A percentile compares a stretch with the other conserved stretches of the same genome.
Evolutionary conservation across 2,797 vertebrate species (phyloP).

Genomic region (Emydoidea blandingii): DNA sequence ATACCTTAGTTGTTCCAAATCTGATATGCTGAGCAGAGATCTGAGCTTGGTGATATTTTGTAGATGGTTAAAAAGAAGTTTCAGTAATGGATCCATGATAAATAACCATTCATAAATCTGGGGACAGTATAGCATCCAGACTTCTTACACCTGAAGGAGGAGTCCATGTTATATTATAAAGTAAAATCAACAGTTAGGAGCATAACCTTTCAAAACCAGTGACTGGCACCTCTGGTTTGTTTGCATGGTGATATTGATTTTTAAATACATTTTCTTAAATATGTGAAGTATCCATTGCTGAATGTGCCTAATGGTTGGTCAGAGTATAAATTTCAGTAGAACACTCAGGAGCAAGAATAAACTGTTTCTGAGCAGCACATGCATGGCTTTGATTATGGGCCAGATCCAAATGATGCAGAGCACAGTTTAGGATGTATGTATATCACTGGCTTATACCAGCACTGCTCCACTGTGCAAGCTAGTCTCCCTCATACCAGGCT

Average conservation of each 20-base stretch:
- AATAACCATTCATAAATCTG: not conserved
- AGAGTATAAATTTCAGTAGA: not conserved
- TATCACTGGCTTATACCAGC: not conserved
- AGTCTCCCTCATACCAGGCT: not conserved
- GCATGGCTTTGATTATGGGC: not conserved
- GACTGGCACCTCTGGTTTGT: not conserved
- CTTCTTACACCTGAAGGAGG: not conserved
- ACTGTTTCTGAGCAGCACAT: not conserved
- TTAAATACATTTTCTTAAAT: not conserved
- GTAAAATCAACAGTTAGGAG: not conserved
- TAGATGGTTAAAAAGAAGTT: constrained; percentile 17
- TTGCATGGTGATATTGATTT: not conserved
- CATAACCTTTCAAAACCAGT: not conserved
- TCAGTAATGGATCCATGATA: fast-evolving
- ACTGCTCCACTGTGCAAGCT: not conserved
- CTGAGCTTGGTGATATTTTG: constrained; percentile 10
- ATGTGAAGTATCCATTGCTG: not conserved
- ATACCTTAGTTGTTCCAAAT: not conserved
- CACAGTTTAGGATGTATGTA: not conserved
- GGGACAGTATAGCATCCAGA: not conserved
- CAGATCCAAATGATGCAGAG: not conserved
- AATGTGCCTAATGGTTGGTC: not conserved
- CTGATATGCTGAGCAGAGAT: not conserved
- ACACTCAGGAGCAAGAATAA: not conserved
- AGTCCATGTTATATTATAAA: not conserved